A percentile compares a stretch with the other conserved stretches of the same genome.
Evolutionary conservation across 64 coral and sea anemone species (phyloP).

Genomic region (Porites australiensis): DNA sequence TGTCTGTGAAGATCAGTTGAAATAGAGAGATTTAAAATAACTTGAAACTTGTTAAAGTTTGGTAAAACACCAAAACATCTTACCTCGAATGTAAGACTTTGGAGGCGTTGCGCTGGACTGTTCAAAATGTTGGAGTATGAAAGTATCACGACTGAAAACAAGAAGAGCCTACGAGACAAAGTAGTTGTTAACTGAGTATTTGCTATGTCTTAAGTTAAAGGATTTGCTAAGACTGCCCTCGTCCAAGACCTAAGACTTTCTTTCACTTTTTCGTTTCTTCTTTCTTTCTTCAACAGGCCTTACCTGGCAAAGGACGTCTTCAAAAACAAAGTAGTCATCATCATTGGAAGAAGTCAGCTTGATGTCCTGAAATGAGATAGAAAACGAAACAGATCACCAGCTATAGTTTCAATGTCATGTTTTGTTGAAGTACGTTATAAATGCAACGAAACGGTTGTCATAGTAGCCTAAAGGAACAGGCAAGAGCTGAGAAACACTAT

Average conservation of each 20-base stretch:
- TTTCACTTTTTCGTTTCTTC: too few species aligned
- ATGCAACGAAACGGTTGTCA: too few species aligned
- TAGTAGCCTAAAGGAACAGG: too few species aligned
- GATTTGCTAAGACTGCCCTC: too few species aligned
- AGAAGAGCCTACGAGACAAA: conserved; percentile 76
- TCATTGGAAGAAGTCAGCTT: conserved; percentile 97
- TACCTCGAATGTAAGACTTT: conserved; percentile 97
- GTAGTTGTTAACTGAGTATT: not conserved
- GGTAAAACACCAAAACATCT: not conserved
- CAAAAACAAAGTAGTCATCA: conserved; percentile 99
- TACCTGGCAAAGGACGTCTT: conserved; percentile 97
- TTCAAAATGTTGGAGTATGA: conserved; percentile 87
- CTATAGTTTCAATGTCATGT: too few species aligned
- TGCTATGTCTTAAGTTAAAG: too few species aligned
- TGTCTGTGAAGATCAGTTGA: too few species aligned
- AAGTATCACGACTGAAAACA: conserved; percentile 90
- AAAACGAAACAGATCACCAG: not conserved
- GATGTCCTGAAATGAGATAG: conserved; percentile 77
- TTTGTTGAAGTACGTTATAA: too few species aligned
- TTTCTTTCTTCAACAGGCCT: not conserved
- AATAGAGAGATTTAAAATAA: too few species aligned
- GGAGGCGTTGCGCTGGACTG: conserved; percentile 82
- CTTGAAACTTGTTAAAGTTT: too few species aligned
- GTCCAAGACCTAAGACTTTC: too few species aligned
- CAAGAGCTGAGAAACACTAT: too few species aligned